Conservation (phyloP, 53 echinoderm and acorn worm genomes). For the Echinarachnius parma region DNA sequence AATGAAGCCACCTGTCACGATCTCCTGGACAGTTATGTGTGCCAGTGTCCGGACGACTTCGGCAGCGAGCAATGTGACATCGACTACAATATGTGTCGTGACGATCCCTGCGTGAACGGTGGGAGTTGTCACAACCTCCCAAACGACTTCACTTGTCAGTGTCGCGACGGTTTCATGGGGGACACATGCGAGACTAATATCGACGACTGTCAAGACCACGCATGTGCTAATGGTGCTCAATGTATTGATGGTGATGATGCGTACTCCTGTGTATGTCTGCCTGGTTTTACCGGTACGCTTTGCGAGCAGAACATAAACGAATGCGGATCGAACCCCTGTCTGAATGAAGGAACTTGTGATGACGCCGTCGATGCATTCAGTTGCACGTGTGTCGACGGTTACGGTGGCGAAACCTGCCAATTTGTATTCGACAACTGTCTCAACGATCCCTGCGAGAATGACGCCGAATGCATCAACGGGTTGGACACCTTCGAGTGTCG, state of each 20-base stretch:
- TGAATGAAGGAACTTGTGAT: constrained; percentile 20
- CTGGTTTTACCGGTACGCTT: constrained; percentile 22
- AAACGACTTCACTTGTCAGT: constrained; percentile 22
- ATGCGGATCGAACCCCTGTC: constrained; percentile 18
- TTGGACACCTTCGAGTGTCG: background rate
- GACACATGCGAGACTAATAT: constrained; percentile 11
- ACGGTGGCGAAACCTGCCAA: constrained; percentile 16
- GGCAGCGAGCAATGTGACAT: constrained; percentile 60
- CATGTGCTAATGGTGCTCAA: constrained; percentile 25
- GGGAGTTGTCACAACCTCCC: constrained; percentile 19
- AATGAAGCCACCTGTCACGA: constrained; percentile 66
- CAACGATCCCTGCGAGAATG: background rate
- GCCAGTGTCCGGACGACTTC: constrained; percentile 53
- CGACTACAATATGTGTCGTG: constrained; percentile 55
- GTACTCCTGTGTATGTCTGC: constrained; percentile 15
- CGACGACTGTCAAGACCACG: constrained; percentile 22
- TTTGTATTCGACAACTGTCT: constrained; percentile 23
- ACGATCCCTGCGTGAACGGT: constrained; percentile 7
- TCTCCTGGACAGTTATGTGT: constrained; percentile 42
- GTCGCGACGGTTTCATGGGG: constrained; percentile 28
- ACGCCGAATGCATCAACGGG: background rate
- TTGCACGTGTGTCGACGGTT: constrained; percentile 29
- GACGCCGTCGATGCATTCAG: constrained; percentile 17
- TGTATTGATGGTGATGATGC: constrained; percentile 9
- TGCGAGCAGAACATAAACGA: constrained; percentile 30